Evolutionary conservation across 2,113 vertebrate genomes (phyloP).

Genomic region (Halcyon malimbica): DNA sequence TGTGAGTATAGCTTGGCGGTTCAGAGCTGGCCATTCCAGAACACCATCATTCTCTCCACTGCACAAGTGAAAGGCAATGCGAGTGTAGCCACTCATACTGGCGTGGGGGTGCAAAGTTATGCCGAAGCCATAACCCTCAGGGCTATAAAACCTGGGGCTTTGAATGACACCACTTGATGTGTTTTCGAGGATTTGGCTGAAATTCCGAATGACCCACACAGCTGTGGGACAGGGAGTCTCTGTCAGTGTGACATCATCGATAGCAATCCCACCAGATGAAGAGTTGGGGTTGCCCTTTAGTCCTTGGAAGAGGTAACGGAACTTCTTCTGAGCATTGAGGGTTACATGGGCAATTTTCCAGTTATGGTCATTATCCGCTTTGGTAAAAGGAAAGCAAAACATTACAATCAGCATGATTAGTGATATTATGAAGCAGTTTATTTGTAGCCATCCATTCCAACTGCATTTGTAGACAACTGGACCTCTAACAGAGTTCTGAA

Average conservation of each 20-base stretch:
- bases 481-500: not conserved
- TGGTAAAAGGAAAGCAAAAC: not conserved
- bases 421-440: not conserved
- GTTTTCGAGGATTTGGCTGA: slow-evolving; percentile 77
- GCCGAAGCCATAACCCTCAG: slow-evolving; percentile 87
- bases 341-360: slow-evolving; percentile 91
- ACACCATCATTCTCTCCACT: slow-evolving; percentile 86
- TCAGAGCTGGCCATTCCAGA: slow-evolving; percentile 87
- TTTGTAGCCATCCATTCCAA: not conserved
- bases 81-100: not conserved
- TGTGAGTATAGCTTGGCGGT: slow-evolving; percentile 83
- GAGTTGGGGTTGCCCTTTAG: slow-evolving; percentile 70
- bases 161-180: not conserved
- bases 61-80: slow-evolving; percentile 82
- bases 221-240: slow-evolving; percentile 84
- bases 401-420: not conserved
- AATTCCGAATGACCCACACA: slow-evolving; percentile 85
- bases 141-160: slow-evolving; percentile 87
- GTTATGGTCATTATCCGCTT: slow-evolving; percentile 77
- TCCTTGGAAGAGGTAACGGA: slow-evolving; percentile 90
- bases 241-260: slow-evolving; percentile 86
- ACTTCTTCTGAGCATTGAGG: slow-evolving; percentile 81
- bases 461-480: not conserved
- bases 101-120: slow-evolving; percentile 73
- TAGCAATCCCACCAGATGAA: slow-evolving; percentile 81